A percentile compares a stretch with the other conserved stretches of the same genome.
Evolutionary conservation across 2,888 invertebrate genomes (phyloP).

Genomic region (Drosophila fulvimacula): DNA sequence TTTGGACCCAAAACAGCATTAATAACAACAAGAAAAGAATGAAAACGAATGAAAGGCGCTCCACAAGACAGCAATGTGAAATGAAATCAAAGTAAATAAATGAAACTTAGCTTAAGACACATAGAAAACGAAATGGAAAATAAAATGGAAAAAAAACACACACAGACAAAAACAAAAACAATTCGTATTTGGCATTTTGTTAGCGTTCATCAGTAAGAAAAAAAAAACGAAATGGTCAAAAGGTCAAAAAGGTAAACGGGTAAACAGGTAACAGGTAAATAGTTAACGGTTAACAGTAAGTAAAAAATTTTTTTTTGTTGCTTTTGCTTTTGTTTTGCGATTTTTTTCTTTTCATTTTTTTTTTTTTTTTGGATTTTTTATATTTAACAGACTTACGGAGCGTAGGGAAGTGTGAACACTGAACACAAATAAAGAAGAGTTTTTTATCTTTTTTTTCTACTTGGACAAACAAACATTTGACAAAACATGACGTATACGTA

Average conservation of each 20-base stretch:
- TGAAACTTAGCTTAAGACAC: conserved; percentile 59
- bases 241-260: conserved; percentile 43
- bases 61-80: conserved; percentile 61
- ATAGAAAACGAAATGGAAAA: conserved; percentile 19
- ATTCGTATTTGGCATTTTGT: conserved; percentile 48
- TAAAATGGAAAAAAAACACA: not conserved
- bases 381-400: conserved; percentile 71
- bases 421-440: conserved; percentile 83
- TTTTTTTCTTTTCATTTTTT: conserved; percentile 12
- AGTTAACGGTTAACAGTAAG: conserved; percentile 72
- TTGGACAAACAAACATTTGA: conserved; percentile 53
- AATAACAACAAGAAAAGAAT: conserved; percentile 24
- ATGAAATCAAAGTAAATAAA: conserved; percentile 51
- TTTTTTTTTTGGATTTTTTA: conserved; percentile 14
- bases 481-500: conserved; percentile 68
- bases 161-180: conserved; percentile 30
- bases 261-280: conserved; percentile 65
- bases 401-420: conserved; percentile 79
- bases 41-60: conserved; percentile 64
- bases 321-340: conserved; percentile 18
- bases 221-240: conserved; percentile 54
- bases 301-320: conserved; percentile 31
- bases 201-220: conserved; percentile 50
- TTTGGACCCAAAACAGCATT: conserved; percentile 77
- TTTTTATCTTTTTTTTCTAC: conserved; percentile 6